A percentile compares a stretch with the other conserved stretches of the same genome.
Evolutionary conservation across 2,113 vertebrate species (phyloP).

Genomic region (Globicephala melas): DNA sequence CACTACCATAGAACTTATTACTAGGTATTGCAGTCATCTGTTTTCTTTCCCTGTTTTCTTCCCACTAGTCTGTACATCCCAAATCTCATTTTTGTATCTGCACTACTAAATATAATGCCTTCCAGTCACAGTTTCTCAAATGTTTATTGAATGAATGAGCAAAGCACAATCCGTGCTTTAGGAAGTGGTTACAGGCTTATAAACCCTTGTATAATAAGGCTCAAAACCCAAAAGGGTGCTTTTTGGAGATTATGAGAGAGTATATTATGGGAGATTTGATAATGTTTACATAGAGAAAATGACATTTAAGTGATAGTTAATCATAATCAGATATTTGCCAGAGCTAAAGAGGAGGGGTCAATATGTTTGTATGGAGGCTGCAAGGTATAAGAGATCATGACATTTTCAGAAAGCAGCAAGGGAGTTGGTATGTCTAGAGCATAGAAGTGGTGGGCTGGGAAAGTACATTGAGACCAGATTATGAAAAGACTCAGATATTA

Average conservation of each 20-base stretch:
- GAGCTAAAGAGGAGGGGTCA: neutral
- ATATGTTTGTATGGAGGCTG: neutral
- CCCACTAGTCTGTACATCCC: neutral
- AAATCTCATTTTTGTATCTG: neutral
- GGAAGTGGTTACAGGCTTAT: neutral
- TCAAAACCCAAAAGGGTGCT: neutral
- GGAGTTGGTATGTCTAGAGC: fast-evolving
- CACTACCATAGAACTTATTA: neutral
- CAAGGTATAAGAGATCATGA: neutral
- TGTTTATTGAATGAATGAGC: neutral
- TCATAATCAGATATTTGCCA: neutral
- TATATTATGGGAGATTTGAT: neutral
- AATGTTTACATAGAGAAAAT: neutral
- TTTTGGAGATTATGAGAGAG: neutral
- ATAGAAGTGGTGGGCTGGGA: neutral
- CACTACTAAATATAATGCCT: neutral
- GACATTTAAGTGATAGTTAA: neutral
- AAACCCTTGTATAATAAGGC: neutral
- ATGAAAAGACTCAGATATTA: neutral
- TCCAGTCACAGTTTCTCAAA: neutral
- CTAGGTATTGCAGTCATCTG: neutral
- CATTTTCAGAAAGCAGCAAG: neutral
- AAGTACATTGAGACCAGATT: neutral
- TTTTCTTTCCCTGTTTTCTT: neutral
- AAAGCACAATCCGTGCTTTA: neutral